Evolutionary conservation across 2,888 invertebrate genomes (phyloP).

Genomic region (Drosophila crucigera): DNA sequence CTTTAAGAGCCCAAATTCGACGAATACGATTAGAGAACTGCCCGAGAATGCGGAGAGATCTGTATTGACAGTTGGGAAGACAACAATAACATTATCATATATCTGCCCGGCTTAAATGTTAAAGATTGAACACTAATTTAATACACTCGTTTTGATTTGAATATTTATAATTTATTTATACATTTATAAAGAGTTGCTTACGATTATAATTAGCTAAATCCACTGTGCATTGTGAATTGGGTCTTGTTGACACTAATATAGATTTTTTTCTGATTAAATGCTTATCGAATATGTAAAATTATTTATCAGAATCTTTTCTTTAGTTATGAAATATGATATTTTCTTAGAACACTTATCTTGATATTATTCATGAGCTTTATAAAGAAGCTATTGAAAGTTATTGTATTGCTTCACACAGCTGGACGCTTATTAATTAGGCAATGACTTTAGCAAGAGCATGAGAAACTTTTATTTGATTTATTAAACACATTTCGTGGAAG

Average conservation of each 20-base stretch:
- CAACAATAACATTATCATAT: neutral
- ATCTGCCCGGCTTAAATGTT: neutral
- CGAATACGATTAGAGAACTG: neutral
- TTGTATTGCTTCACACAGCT: neutral
- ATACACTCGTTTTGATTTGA: neutral
- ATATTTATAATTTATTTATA: conserved; percentile 1
- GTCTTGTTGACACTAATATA: too few species aligned
- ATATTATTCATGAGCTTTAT: conserved; percentile 20
- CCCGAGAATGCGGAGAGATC: neutral
- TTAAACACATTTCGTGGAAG: conserved; percentile 1
- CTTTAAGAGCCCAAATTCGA: neutral
- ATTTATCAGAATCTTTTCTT: neutral
- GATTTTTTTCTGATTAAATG: neutral
- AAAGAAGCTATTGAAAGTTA: conserved; percentile 20
- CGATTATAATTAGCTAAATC: neutral
- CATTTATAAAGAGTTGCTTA: neutral
- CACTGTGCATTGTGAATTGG: too few species aligned
- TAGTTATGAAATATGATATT: neutral
- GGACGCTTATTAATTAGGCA: conserved; percentile 5
- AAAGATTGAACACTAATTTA: neutral
- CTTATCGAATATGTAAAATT: neutral
- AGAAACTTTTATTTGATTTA: neutral
- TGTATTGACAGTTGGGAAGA: neutral
- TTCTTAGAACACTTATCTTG: neutral
- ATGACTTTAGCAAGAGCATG: neutral